phyloP scores from a whole-genome alignment of 2,888 invertebrate species.

The Colletes collaris region DNA sequence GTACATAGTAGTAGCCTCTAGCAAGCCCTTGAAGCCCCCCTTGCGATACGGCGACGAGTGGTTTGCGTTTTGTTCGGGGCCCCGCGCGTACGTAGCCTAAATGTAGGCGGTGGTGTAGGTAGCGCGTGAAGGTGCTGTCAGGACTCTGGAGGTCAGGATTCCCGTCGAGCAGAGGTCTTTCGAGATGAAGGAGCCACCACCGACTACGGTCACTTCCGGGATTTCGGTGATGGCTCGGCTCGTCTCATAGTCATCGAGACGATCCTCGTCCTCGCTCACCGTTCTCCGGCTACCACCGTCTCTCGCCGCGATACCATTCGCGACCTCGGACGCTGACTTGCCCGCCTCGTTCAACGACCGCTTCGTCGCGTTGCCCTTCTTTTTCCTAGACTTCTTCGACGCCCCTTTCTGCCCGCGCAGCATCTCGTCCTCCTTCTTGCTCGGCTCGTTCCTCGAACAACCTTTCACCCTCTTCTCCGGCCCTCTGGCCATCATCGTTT shows the following conservation, averaged over 20 bases:
- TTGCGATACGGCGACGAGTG: constrained; percentile 71
- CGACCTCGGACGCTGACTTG: constrained; percentile 7
- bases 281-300: constrained; percentile 31
- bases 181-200: constrained; percentile 73
- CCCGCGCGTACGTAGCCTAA: constrained; percentile 75
- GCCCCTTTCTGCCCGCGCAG: constrained; percentile 29
- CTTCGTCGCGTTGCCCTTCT: constrained; percentile 38
- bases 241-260: constrained; percentile 26
- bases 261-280: constrained; percentile 58
- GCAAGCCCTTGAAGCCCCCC: constrained; percentile 78
- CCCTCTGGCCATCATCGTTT: neutral
- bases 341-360: constrained; percentile 45
- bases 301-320: neutral
- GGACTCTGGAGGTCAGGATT: constrained; percentile 79
- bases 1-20: constrained; percentile 78
- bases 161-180: constrained; percentile 78
- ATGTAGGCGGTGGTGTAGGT: constrained; percentile 82
- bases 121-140: constrained; percentile 79
- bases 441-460: neutral
- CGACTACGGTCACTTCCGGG: constrained; percentile 75
- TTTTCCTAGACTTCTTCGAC: constrained; percentile 49
- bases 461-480: neutral
- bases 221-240: constrained; percentile 73
- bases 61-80: constrained; percentile 56
- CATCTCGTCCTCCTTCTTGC: neutral